Evolutionary conservation across 2,888 invertebrate genomes (phyloP), one percentile per base, ranked within the genome.

Genomic region (Amaurobius ferox): DNA sequence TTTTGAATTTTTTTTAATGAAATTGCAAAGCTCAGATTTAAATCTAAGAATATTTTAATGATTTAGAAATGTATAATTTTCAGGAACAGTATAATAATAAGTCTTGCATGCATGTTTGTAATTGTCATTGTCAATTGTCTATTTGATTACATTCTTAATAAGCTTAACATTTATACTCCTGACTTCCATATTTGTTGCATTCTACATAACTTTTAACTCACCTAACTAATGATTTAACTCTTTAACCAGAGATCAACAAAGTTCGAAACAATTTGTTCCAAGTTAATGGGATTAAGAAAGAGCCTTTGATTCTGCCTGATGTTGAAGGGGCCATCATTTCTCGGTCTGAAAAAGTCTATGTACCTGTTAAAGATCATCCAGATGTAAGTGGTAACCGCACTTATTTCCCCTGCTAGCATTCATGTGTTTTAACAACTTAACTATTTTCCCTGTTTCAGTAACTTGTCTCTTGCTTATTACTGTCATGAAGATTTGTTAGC

Each of bases 351-450:
- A 99, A 99, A 94, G 97, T 99, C 91, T 99, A 98, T 93, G 99
- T 99, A 92, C 99, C 99, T 92, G 98, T 98, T 91, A 98, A 98
- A 94, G 98, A 99, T 93, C 97, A 98, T 93, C 99, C 99, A 94
- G 99, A 99, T 93, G 98, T 99, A 93, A 97, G 98, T 96, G 32
- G 16, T 35, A 55, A 55, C 55, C 19, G 55, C 55, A 55, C 55
- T 44, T 55, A 55, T 55, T 55, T 55, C 55, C 55, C 55, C 55
- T 55, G 55, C 55, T 55, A 55, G 55, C 55, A 55, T 55, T 55
- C 3, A 23, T 23, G 11, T 55, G 5, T 55, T 23, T 23, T 55
- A 55, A 55, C 55, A 1, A 55, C 55, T 55, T 23, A 55, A 55
- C 5, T 55, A 55, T 55, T 55, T 55, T 23, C 55, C 55, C 55